Conservation (phyloP, 2,888 invertebrate genomes). For the Erynnis tages region DNA sequence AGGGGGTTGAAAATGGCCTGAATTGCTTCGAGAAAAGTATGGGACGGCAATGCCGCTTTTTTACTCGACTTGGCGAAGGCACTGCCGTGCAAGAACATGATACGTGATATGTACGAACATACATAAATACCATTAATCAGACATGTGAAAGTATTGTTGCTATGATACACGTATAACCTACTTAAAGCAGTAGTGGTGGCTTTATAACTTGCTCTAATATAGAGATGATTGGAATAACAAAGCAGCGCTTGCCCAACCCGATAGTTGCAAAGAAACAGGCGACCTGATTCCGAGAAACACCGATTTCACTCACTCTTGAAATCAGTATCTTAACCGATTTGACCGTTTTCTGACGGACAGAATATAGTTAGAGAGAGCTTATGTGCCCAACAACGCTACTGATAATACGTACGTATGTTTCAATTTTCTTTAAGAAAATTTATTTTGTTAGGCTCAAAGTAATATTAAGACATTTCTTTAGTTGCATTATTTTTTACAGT, state of each 20-base stretch:
- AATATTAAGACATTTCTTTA: too few species aligned
- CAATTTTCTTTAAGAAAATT: too few species aligned
- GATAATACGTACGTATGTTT: too few species aligned
- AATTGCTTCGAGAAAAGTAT: too few species aligned
- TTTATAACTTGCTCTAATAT: constrained; percentile 43
- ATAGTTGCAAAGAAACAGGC: constrained; percentile 51
- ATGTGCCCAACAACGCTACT: too few species aligned
- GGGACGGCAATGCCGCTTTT: too few species aligned
- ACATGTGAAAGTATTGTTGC: constrained; percentile 24
- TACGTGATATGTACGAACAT: constrained; percentile 16
- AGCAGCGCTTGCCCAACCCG: constrained; percentile 50
- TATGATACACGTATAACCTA: constrained; percentile 32
- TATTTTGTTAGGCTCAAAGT: too few species aligned
- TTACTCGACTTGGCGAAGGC: too few species aligned
- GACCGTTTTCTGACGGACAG: constrained; percentile 26
- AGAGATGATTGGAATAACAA: constrained; percentile 55
- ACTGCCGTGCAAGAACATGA: too few species aligned
- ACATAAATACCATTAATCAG: constrained; percentile 22
- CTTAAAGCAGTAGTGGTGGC: constrained; percentile 32
- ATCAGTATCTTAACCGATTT: constrained; percentile 48
- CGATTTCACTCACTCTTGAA: constrained; percentile 46
- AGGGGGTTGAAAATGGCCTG: too few species aligned
- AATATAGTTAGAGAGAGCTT: too few species aligned
- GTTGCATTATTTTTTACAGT: too few species aligned
- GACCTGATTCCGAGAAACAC: constrained; percentile 57